These are phyloP conservation scores for Nudaria mundana DNA, from an alignment of 2,888 invertebrate species.

Conservation along the genomic window DNA sequence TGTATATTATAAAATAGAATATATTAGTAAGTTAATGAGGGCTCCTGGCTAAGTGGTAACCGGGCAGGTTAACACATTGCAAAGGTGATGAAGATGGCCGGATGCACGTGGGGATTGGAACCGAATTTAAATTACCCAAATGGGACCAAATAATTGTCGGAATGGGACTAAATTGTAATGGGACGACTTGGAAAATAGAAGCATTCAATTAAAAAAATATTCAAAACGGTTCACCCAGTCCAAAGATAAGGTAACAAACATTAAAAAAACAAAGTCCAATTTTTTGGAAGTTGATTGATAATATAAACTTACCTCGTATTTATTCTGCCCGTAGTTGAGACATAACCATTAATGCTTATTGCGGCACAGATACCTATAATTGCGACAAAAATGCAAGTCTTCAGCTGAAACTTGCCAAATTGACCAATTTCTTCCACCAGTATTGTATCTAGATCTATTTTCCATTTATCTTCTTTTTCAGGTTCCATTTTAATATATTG, in stretches of 20 bases:
- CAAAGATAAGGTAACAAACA: too few species aligned
- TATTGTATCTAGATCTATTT: constrained; percentile 20
- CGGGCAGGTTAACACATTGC: too few species aligned
- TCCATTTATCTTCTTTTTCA: background rate
- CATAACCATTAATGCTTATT: constrained; percentile 41
- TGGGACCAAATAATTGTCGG: too few species aligned
- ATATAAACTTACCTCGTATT: constrained; percentile 41
- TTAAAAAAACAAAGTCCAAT: background rate
- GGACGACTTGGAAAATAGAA: background rate
- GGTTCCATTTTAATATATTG: background rate
- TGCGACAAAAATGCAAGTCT: constrained; percentile 21
- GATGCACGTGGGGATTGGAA: too few species aligned
- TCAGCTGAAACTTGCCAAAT: constrained; percentile 53
- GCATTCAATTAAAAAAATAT: background rate
- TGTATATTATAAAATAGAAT: too few species aligned
- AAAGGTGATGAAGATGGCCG: too few species aligned
- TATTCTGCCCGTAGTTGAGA: constrained; percentile 58
- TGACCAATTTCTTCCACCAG: constrained; percentile 56
- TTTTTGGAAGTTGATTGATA: background rate
- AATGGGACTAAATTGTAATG: background rate
- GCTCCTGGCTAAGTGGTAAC: too few species aligned
- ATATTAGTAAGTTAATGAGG: too few species aligned
- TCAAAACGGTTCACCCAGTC: too few species aligned
- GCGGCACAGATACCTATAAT: constrained; percentile 10
- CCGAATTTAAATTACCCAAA: too few species aligned